phyloP scores from a whole-genome alignment of 2,113 vertebrate genomes.

The Rhinichthys klamathensis region DNA sequence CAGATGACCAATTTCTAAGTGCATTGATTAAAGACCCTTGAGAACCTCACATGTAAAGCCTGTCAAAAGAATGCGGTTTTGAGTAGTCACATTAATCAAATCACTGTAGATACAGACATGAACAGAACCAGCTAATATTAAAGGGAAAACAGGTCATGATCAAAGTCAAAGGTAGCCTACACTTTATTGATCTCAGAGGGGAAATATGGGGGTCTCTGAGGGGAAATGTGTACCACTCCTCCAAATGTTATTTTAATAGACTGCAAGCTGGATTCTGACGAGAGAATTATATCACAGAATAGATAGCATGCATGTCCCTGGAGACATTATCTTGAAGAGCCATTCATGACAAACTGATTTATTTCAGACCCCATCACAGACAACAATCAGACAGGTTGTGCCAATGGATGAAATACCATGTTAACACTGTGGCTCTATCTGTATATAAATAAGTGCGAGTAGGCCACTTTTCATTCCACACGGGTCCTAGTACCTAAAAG shows the following conservation, averaged over 20 bases:
- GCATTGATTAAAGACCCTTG: constrained; percentile 27
- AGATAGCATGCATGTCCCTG: no score
- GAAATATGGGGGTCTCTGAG: background rate
- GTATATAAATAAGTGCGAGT: background rate
- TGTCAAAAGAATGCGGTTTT: background rate
- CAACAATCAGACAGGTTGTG: constrained; percentile 17
- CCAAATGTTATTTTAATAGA: constrained; percentile 21
- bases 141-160: background rate
- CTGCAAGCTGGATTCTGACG: background rate
- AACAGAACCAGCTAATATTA: background rate
- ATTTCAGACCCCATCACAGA: constrained; percentile 10
- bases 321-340: background rate
- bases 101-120: background rate
- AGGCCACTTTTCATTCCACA: background rate
- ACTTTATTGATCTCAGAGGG: background rate
- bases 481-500: background rate
- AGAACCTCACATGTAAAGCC: constrained; percentile 1
- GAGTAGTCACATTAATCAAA: background rate
- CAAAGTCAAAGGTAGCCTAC: background rate
- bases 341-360: background rate
- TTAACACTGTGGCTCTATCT: background rate
- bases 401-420: background rate
- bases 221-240: background rate
- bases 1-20: background rate
- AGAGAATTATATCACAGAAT: background rate